These are phyloP conservation scores for Osmoderma eremita DNA, from an alignment of 2,888 invertebrate species.

Conservation along the genomic window DNA sequence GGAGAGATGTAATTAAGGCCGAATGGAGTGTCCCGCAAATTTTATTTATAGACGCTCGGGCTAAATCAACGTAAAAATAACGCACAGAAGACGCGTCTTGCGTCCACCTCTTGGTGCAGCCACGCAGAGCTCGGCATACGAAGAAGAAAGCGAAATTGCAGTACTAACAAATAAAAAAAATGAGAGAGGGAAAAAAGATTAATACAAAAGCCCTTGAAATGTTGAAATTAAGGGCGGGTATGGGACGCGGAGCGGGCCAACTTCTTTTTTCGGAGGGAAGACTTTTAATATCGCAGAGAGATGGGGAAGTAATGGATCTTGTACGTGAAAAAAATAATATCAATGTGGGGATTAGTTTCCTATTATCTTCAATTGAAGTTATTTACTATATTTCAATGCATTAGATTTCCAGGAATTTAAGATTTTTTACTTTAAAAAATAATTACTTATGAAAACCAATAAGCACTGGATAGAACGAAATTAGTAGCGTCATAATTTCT, in stretches of 20 bases:
- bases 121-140: neutral
- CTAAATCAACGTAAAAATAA: slow-evolving; percentile 33
- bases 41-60: slow-evolving; percentile 34
- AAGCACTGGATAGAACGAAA: no score
- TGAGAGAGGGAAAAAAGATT: neutral
- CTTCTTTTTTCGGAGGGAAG: neutral
- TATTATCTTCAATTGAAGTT: no score
- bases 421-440: no score
- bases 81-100: slow-evolving; percentile 21
- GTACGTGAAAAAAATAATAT: neutral
- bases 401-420: no score
- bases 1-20: slow-evolving; percentile 29
- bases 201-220: slow-evolving; percentile 18
- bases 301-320: neutral
- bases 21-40: slow-evolving; percentile 31
- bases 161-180: slow-evolving; percentile 23
- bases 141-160: slow-evolving; percentile 1
- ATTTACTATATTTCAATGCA: no score
- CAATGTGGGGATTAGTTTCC: no score
- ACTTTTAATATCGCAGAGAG: slow-evolving; percentile 21
- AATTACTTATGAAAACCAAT: no score
- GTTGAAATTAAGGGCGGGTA: slow-evolving; percentile 19
- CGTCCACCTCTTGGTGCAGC: slow-evolving; percentile 23
- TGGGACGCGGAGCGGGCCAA: neutral
- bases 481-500: no score